These are phyloP conservation scores for Catostomus latipinnis DNA, from an alignment of 2,797 vertebrate species.

Conservation along the genomic window DNA sequence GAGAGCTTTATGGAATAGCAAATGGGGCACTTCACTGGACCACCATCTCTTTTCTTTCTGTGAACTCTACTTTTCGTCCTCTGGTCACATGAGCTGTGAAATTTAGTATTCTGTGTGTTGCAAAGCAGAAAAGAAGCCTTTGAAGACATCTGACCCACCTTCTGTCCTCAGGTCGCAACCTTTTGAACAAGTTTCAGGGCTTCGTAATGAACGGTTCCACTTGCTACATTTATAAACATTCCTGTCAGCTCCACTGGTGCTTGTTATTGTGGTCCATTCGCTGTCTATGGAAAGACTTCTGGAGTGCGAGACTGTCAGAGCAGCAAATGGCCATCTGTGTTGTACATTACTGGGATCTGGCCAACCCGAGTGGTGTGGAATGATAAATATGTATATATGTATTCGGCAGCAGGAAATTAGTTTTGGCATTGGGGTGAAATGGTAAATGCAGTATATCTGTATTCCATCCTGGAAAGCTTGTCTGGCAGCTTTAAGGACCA, in stretches of 20 bases:
- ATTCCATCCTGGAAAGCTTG: slow-evolving; percentile 16
- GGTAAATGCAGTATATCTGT: slow-evolving; percentile 37
- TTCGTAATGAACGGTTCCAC: neutral
- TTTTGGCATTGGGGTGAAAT: slow-evolving; percentile 45
- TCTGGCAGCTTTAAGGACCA: slow-evolving; percentile 28
- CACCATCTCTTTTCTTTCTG: neutral
- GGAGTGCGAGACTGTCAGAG: neutral
- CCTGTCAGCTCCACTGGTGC: neutral
- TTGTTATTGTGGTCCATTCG: neutral
- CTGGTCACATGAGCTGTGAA: neutral
- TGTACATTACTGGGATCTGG: slow-evolving; percentile 41
- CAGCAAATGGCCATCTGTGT: slow-evolving; percentile 5
- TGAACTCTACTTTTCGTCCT: neutral
- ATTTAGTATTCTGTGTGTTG: neutral
- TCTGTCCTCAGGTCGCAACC: neutral
- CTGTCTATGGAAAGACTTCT: slow-evolving; percentile 4
- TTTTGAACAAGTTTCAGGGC: neutral
- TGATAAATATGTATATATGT: slow-evolving; percentile 26
- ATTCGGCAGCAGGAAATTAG: slow-evolving; percentile 28
- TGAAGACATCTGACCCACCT: neutral
- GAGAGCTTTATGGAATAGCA: slow-evolving; percentile 20
- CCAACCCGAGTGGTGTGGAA: neutral
- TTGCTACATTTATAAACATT: slow-evolving; percentile 4
- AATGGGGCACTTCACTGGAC: neutral
- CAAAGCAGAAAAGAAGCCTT: neutral